Percentiles rank a stretch among this genome's conserved stretches.
phyloP scores from a whole-genome alignment of 2,888 invertebrate species.

The Melolontha melolontha region DNA sequence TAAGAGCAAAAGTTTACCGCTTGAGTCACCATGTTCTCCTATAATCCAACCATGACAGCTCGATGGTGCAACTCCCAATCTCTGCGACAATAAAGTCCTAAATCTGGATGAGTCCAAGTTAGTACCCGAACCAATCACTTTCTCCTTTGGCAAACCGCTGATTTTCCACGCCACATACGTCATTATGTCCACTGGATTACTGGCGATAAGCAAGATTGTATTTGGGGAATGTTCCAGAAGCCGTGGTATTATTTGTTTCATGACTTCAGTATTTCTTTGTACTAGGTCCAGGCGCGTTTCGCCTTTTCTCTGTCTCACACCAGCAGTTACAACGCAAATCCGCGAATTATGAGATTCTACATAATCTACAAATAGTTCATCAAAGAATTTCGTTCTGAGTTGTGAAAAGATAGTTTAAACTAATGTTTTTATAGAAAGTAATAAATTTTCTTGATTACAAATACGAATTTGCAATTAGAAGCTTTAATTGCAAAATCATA shows the following conservation, averaged over 20 bases:
- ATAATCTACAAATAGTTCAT: constrained; percentile 73
- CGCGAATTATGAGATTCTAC: constrained; percentile 81
- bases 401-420: no score
- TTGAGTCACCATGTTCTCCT: constrained; percentile 89
- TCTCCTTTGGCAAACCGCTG: constrained; percentile 86
- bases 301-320: constrained; percentile 91
- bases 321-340: constrained; percentile 91
- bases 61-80: constrained; percentile 82
- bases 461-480: no score
- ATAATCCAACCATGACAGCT: constrained; percentile 94
- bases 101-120: constrained; percentile 94
- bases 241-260: constrained; percentile 87
- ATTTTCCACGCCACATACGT: constrained; percentile 96
- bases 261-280: constrained; percentile 90
- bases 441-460: no score
- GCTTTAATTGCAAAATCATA: no score
- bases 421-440: no score
- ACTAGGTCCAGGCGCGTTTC: constrained; percentile 89
- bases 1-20: constrained; percentile 55
- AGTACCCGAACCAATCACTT: constrained; percentile 92
- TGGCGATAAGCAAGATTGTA: constrained; percentile 86
- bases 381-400: no score
- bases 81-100: constrained; percentile 87
- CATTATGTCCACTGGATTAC: constrained; percentile 93
- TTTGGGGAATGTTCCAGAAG: constrained; percentile 87